Conservation (phyloP, 2,888 invertebrate genomes). For the Gisinianus flammeolus region DNA sequence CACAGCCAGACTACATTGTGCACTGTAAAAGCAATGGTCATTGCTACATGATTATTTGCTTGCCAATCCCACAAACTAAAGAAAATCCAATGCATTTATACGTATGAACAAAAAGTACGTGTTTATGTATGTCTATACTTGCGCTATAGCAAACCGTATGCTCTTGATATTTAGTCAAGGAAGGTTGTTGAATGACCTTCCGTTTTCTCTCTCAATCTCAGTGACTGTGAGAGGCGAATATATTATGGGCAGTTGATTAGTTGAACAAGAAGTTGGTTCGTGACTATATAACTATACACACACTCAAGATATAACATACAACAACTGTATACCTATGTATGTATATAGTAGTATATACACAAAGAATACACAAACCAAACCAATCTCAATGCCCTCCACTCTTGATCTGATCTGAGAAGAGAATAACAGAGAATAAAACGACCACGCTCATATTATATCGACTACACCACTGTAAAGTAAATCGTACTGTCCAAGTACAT, state of each 20-base stretch:
- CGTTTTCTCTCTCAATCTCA: slow-evolving; percentile 29
- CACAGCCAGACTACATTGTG: too few relatives aligned
- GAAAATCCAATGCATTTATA: not conserved
- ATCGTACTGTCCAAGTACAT: too few relatives aligned
- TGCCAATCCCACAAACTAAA: not conserved
- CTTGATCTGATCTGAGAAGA: too few relatives aligned
- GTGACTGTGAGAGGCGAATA: not conserved
- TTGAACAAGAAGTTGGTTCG: slow-evolving; percentile 13
- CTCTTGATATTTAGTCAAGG: slow-evolving; percentile 33
- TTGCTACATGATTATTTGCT: not conserved
- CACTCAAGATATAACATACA: too few relatives aligned
- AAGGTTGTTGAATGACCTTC: slow-evolving; percentile 42
- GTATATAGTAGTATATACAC: too few relatives aligned
- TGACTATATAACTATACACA: not conserved
- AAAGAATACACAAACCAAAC: not conserved
- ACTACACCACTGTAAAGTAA: too few relatives aligned
- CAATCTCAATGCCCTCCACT: not conserved
- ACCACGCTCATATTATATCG: too few relatives aligned
- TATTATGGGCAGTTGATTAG: not conserved
- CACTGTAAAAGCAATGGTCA: too few relatives aligned
- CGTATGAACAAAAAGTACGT: not conserved
- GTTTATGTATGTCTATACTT: not conserved
- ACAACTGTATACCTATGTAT: too few relatives aligned
- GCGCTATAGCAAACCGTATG: not conserved
- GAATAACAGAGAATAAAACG: too few relatives aligned